Base-by-base conservation (phyloP, 2,888 invertebrate genomes). In the Zonitis immaculata region DNA sequence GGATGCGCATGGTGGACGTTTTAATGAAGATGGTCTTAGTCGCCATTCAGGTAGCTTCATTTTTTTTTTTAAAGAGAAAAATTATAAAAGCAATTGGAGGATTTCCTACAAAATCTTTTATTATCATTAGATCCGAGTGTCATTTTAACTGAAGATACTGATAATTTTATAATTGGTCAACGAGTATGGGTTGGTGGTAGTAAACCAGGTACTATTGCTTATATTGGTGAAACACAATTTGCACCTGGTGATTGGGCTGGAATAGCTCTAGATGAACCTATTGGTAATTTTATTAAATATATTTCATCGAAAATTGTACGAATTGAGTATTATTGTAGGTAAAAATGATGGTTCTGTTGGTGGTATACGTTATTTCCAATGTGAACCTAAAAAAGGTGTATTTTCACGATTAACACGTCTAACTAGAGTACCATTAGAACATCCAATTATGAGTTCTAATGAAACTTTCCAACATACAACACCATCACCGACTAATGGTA, bases 181-280 rank as follows among this genome's bases (percentile, higher is more conserved):
- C 82, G 89, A 59, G 92, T 97, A 62, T 97, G 91, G 90, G 95
- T 95, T 58, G 91, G 92, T 65, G 94, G 94, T 51, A 84, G 86
- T 48, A 95, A 96, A 73, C 86, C 93, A 2, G 97, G 96, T 28
- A 87, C 88, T 71, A 91, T 98, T 64, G 92, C 95, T 35, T 97
- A 90, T 76, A 88, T 95, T 51, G 95, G 97, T 26, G 93, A 93
- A 71, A 95, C 96, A 47, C 92, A 95, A 75, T 97, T 98, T 78
- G 97, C 96, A 12, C 93, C 95, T 16, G 98, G 98, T 55, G 94
- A 97, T 62, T 99, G 97, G 97, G 97, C 95, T 45, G 98, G 97
- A 46, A 87, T 99, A 55, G 97, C 95, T 56, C 84, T 99, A 63
- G 97, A 97, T 76, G 93, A 95, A 65, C 86, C 95, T 35, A 88